A percentile compares a stretch with the other conserved stretches of the same genome.
Conservation (phyloP, 2,797 vertebrate species). For the Lagocephalus sceleratus region DNA sequence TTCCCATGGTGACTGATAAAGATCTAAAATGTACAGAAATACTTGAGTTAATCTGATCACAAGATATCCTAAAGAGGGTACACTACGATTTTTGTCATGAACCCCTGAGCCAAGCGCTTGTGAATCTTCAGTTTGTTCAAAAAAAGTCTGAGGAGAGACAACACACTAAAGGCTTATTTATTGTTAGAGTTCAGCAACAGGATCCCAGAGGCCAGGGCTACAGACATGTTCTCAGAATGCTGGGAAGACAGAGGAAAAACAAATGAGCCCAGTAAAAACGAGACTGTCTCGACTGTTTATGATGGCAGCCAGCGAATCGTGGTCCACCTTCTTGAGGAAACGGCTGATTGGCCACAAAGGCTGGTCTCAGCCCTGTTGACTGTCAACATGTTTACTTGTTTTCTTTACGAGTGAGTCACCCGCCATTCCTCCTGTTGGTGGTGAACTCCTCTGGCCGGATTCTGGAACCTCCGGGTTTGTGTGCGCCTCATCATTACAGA, state of each 20-base stretch:
- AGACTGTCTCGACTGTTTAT: not conserved
- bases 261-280: not conserved
- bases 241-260: not conserved
- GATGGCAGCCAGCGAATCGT: not conserved
- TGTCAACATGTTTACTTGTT: conserved; percentile 17
- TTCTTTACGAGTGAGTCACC: conserved; percentile 28
- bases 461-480: too few species aligned
- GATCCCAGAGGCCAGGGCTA: conserved; percentile 7
- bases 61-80: conserved; percentile 7
- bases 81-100: not conserved
- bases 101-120: not conserved
- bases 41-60: conserved; percentile 1
- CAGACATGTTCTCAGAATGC: conserved; percentile 13
- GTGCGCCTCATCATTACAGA: too few species aligned
- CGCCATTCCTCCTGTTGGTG: conserved; percentile 19
- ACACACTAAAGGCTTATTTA: conserved; percentile 5
- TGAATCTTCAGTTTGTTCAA: not conserved
- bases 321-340: not conserved
- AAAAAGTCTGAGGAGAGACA: not conserved
- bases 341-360: too few species aligned
- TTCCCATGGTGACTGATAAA: conserved; percentile 18
- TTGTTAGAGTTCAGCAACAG: conserved; percentile 12
- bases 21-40: conserved; percentile 19
- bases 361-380: too few species aligned
- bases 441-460: conserved; percentile 18